Percentiles rank a stretch among this genome's conserved stretches.
These are phyloP conservation scores for Platycheirus rosarum DNA, from an alignment of 2,888 invertebrate genomes.

Conservation along the genomic window DNA sequence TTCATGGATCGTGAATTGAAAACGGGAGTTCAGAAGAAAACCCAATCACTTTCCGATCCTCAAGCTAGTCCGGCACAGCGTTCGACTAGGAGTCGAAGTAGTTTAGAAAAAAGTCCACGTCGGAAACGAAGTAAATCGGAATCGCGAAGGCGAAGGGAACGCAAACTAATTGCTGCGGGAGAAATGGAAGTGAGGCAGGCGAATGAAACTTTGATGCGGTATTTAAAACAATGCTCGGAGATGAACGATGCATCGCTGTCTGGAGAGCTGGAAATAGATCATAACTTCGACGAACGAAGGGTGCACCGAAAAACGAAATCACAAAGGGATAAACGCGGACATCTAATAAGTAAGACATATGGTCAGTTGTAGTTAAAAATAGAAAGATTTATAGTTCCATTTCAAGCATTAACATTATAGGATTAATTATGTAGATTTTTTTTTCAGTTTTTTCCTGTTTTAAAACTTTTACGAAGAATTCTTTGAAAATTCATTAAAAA, in stretches of 20 bases:
- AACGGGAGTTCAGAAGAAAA: constrained; percentile 79
- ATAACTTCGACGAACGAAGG: constrained; percentile 81
- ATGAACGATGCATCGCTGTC: constrained; percentile 83
- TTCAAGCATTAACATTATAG: neutral
- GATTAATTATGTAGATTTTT: neutral
- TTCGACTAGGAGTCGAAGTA: constrained; percentile 81
- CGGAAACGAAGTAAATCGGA: constrained; percentile 83
- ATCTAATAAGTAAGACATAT: constrained; percentile 80
- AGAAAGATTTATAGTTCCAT: neutral
- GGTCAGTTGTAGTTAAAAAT: constrained; percentile 56
- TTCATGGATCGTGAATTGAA: constrained; percentile 82
- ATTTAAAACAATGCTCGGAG: constrained; percentile 82
- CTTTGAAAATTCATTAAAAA: neutral
- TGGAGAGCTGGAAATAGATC: constrained; percentile 82
- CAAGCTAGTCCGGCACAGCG: constrained; percentile 83
- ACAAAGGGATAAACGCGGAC: constrained; percentile 81
- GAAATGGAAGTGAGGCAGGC: constrained; percentile 83
- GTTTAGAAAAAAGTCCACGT: constrained; percentile 82
- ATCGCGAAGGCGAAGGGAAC: constrained; percentile 81
- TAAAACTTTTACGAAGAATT: neutral
- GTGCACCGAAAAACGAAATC: constrained; percentile 83
- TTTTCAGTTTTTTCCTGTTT: no score
- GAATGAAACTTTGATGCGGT: constrained; percentile 82
- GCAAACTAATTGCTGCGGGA: constrained; percentile 82
- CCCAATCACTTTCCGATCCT: constrained; percentile 82